These are phyloP conservation scores for Macroramphosus scolopax DNA, from an alignment of 2,797 vertebrate species.

Conservation along the genomic window DNA sequence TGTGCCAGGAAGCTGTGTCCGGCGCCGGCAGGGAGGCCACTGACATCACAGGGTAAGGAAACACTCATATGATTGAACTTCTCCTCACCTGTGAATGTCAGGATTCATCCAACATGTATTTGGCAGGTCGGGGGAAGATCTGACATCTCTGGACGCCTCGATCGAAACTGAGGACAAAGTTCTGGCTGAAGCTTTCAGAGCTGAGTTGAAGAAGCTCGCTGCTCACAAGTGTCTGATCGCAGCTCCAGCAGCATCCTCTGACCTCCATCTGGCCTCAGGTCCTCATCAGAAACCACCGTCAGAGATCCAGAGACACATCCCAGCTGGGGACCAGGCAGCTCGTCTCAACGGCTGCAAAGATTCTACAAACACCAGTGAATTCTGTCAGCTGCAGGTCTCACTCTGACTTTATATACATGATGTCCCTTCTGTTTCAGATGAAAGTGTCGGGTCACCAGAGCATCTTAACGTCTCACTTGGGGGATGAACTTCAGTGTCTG, in stretches of 20 bases:
- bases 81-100: rapidly evolving
- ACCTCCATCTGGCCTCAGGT: no score
- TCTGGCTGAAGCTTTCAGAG: slow-evolving; percentile 23
- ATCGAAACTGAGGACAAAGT: slow-evolving; percentile 24
- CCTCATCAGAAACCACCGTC: no score
- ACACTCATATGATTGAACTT: neutral
- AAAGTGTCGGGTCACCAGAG: no score
- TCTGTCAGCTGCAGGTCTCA: no score
- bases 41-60: slow-evolving; percentile 26
- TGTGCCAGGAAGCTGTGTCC: slow-evolving; percentile 34
- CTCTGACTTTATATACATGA: no score
- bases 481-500: no score
- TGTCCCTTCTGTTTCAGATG: no score
- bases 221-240: slow-evolving; percentile 2
- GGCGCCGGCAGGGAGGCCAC: neutral
- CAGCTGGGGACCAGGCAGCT: no score
- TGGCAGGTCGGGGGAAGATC: slow-evolving; percentile 1
- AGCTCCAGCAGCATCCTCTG: neutral
- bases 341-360: no score
- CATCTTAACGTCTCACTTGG: no score
- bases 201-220: neutral
- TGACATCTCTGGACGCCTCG: slow-evolving; percentile 9
- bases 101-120: neutral
- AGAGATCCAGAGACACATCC: no score
- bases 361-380: no score